Evolutionary conservation across 2,113 vertebrate genomes (phyloP).

Genomic region (Ailuropoda melanoleuca): DNA sequence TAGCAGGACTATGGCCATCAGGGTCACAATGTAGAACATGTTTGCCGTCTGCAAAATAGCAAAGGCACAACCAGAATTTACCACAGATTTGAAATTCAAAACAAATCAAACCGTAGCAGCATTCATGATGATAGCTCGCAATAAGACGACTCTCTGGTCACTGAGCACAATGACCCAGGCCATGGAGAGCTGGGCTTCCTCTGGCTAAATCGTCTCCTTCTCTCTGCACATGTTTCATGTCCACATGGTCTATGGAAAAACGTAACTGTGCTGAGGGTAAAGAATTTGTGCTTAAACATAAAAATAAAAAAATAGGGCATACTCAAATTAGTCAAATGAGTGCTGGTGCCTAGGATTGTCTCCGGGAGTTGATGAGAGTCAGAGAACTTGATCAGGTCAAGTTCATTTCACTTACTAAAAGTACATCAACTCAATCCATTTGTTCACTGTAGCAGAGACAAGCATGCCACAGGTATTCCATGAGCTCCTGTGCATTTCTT

Average conservation of each 20-base stretch:
- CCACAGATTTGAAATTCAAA: neutral
- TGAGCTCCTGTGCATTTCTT: neutral
- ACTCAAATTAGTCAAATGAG: neutral
- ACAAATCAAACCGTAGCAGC: neutral
- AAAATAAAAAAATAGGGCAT: neutral
- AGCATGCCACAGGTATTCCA: neutral
- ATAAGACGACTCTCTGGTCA: neutral
- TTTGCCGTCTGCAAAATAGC: constrained; percentile 89
- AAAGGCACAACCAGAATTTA: neutral
- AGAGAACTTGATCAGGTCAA: neutral
- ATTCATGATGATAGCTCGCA: neutral
- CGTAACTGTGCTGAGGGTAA: neutral
- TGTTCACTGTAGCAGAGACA: neutral
- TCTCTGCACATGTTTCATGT: neutral
- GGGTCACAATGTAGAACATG: constrained; percentile 98
- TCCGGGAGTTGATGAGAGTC: neutral
- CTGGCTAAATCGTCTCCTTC: neutral
- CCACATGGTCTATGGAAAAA: neutral
- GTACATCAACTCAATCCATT: neutral
- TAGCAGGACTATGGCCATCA: constrained; percentile 97
- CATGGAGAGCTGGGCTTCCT: neutral
- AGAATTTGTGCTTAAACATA: neutral
- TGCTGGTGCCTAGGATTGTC: neutral
- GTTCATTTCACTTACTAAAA: neutral
- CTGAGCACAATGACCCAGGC: neutral